phyloP scores from a whole-genome alignment of 2,888 invertebrate species.

The Nomada hirtipes region DNA sequence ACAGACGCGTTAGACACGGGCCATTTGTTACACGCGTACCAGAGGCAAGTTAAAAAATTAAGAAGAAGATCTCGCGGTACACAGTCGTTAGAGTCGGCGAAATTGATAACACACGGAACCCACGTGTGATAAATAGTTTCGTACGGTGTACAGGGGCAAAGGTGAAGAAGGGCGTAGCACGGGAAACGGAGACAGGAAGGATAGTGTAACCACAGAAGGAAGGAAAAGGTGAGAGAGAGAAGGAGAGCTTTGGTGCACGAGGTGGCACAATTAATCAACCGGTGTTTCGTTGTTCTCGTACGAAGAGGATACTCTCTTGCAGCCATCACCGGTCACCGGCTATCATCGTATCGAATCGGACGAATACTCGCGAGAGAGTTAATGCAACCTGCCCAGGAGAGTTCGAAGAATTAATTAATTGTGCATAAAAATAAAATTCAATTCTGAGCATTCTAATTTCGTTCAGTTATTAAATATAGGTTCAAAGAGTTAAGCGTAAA shows the following conservation, averaged over 20 bases:
- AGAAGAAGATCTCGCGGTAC: slow-evolving; percentile 69
- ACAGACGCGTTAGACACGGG: slow-evolving; percentile 43
- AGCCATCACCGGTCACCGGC: slow-evolving; percentile 8
- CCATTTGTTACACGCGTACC: slow-evolving; percentile 51
- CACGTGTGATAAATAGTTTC: slow-evolving; percentile 74
- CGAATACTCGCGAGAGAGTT: slow-evolving; percentile 56
- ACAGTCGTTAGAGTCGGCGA: slow-evolving; percentile 70
- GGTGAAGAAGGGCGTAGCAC: slow-evolving; percentile 32
- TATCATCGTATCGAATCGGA: slow-evolving; percentile 16
- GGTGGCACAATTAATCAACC: slow-evolving; percentile 74
- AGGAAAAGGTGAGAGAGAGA: not conserved
- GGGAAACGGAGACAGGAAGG: slow-evolving; percentile 41
- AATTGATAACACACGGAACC: slow-evolving; percentile 75
- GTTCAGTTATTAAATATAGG: not conserved
- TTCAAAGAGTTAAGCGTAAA: not conserved
- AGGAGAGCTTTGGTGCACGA: slow-evolving; percentile 28
- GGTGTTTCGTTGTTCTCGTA: slow-evolving; percentile 70
- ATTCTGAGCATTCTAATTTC: too few species aligned
- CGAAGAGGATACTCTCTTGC: slow-evolving; percentile 63
- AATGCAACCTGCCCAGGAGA: slow-evolving; percentile 55
- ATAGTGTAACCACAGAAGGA: slow-evolving; percentile 12
- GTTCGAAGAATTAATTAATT: slow-evolving; percentile 70
- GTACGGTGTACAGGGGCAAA: slow-evolving; percentile 50
- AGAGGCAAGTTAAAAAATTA: slow-evolving; percentile 64
- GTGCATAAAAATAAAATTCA: slow-evolving; percentile 2